phyloP scores from a whole-genome alignment of 2,113 vertebrate genomes.

The Eira barbara region DNA sequence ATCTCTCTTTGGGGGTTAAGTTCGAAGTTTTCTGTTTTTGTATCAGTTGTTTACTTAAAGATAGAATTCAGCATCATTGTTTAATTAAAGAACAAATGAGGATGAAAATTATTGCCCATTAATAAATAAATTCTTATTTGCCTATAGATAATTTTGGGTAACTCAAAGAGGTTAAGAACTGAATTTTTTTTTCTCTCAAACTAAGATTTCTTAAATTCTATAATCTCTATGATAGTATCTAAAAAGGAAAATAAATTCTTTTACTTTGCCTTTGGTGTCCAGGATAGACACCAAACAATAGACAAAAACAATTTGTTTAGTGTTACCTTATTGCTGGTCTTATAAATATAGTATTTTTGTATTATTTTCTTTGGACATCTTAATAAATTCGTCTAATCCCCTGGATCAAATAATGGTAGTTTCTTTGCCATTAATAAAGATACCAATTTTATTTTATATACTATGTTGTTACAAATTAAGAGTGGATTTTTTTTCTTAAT shows the following conservation, averaged over 20 bases:
- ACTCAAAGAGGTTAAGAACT: neutral
- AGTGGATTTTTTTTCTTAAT: conserved; percentile 3
- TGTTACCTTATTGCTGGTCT: neutral
- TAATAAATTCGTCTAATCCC: neutral
- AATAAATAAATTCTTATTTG: conserved; percentile 2
- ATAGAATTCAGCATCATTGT: conserved; percentile 11
- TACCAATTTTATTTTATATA: conserved; percentile 15
- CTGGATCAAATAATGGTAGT: neutral
- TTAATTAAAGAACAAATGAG: conserved; percentile 9
- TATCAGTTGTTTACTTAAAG: conserved; percentile 4
- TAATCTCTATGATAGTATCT: neutral
- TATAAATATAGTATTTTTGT: neutral
- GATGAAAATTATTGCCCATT: neutral
- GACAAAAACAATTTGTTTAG: neutral
- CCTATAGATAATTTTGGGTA: neutral
- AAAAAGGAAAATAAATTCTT: conserved; percentile 9
- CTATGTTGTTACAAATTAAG: neutral
- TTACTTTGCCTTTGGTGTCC: conserved; percentile 24
- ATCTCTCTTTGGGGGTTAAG: neutral
- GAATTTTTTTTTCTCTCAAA: neutral
- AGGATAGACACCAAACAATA: neutral
- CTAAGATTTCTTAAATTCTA: neutral
- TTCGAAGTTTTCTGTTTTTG: conserved; percentile 8
- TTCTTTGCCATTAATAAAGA: conserved; percentile 11
- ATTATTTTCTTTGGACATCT: neutral